These are phyloP conservation scores for Penaeus chinensis DNA, from an alignment of 1,140 invertebrate species.

Conservation along the genomic window DNA sequence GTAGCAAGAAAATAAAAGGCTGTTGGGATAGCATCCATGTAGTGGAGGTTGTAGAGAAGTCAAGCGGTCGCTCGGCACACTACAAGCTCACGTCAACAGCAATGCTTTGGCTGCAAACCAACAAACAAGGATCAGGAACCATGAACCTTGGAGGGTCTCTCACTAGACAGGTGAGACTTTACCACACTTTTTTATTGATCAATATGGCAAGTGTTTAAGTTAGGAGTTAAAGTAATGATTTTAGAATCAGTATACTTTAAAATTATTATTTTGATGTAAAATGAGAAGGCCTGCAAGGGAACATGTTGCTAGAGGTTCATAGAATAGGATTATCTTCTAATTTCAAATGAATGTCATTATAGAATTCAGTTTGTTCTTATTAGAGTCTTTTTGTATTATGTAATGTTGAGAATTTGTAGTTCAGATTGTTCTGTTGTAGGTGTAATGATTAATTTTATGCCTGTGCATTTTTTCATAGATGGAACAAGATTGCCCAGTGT, in stretches of 20 bases:
- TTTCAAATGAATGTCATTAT: too few species aligned
- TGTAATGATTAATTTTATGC: neutral
- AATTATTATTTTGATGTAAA: too few species aligned
- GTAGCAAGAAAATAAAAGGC: constrained; percentile 94
- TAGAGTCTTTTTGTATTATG: too few species aligned
- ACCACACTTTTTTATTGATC: neutral
- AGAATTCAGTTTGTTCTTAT: too few species aligned
- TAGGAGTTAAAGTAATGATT: neutral
- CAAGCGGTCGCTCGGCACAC: constrained; percentile 91
- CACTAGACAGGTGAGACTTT: constrained; percentile 84
- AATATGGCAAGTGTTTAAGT: neutral
- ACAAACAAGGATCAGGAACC: constrained; percentile 94
- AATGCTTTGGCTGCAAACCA: constrained; percentile 99
- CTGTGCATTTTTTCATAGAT: constrained; percentile 73
- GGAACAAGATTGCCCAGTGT: constrained; percentile 89
- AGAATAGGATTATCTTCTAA: too few species aligned
- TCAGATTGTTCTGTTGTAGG: too few species aligned
- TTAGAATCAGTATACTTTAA: too few species aligned
- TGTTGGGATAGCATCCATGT: constrained; percentile 99
- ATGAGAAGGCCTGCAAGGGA: too few species aligned
- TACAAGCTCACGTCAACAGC: constrained; percentile 99
- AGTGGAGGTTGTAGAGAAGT: constrained; percentile 97
- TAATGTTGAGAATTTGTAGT: too few species aligned
- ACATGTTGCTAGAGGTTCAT: too few species aligned
- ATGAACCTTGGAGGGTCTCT: constrained; percentile 99